Conservation (phyloP, 2,888 invertebrate species). For the Clepsis dumicolana region DNA sequence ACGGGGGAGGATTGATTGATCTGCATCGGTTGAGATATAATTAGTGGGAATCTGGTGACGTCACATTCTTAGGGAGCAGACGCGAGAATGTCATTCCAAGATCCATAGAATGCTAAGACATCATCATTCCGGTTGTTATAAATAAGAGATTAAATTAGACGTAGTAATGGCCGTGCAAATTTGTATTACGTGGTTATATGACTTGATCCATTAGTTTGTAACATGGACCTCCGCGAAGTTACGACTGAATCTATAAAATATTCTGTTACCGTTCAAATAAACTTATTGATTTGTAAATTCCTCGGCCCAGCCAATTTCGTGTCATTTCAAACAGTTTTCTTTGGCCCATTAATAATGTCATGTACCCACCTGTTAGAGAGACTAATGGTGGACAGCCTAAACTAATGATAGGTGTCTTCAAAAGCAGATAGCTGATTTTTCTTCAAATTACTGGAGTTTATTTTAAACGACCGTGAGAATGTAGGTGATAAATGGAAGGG, state of each 20-base stretch:
- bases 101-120: no score
- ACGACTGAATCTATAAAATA: no score
- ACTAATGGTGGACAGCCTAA: conserved; percentile 15
- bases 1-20: conserved; percentile 62
- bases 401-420: conserved; percentile 30
- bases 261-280: no score
- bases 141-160: no score
- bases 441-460: conserved; percentile 25
- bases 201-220: no score
- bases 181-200: no score
- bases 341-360: conserved; percentile 19
- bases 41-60: neutral
- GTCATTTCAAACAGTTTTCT: conserved; percentile 6
- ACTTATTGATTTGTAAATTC: neutral
- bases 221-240: no score
- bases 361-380: conserved; percentile 24
- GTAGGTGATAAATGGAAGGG: conserved; percentile 5
- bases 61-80: no score
- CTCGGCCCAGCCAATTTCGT: neutral
- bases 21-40: conserved; percentile 3
- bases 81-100: no score
- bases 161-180: no score
- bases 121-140: no score
- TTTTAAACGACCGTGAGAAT: conserved; percentile 18
- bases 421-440: conserved; percentile 28